Conservation (phyloP, 2,888 invertebrate species). For the Gibbula magus region DNA sequence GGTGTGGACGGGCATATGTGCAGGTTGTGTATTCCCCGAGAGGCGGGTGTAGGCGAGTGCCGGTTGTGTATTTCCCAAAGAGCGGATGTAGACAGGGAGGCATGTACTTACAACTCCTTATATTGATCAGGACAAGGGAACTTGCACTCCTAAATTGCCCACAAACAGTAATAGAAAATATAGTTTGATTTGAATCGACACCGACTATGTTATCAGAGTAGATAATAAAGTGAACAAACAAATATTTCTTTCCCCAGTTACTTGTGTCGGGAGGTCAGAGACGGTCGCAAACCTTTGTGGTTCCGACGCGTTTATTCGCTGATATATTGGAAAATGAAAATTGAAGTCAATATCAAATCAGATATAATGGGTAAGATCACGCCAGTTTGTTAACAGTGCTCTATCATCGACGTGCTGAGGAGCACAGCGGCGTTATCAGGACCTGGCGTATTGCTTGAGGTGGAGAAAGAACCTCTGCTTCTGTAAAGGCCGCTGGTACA, state of each 20-base stretch:
- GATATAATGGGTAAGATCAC: neutral
- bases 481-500: too few species aligned
- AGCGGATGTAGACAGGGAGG: too few species aligned
- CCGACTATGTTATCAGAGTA: neutral
- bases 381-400: neutral
- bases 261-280: neutral
- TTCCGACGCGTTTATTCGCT: neutral
- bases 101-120: neutral
- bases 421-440: neutral
- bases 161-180: neutral
- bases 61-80: too few species aligned
- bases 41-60: neutral
- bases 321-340: neutral
- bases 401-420: neutral
- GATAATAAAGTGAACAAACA: neutral
- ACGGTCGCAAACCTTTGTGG: neutral
- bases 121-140: neutral
- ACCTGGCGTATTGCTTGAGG: neutral
- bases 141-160: neutral
- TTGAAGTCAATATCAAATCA: constrained; percentile 8
- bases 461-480: too few species aligned
- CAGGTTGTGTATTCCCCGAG: neutral
- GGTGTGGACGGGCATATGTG: neutral
- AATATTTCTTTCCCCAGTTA: neutral
- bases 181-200: neutral